phyloP scores from a whole-genome alignment of 2,888 invertebrate species.

The Agelastica alni region DNA sequence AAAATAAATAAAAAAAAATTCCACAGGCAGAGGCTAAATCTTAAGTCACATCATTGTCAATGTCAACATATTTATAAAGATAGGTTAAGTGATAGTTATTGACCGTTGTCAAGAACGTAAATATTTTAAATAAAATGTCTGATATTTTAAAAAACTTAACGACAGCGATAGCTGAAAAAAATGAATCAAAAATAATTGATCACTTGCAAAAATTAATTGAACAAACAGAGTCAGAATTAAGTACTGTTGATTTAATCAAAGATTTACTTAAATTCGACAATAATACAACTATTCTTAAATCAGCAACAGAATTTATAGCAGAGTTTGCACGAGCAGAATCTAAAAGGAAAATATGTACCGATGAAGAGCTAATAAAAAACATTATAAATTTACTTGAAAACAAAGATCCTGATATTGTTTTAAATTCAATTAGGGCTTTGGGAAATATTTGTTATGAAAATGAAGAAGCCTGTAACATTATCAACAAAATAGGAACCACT shows the following conservation, averaged over 20 bases:
- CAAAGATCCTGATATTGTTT: conserved; percentile 60
- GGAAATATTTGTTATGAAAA: conserved; percentile 91
- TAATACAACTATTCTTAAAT: conserved; percentile 60
- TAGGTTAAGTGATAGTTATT: conserved; percentile 7
- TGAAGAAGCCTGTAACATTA: conserved; percentile 67
- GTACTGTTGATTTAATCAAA: conserved; percentile 58
- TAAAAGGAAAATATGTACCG: conserved; percentile 73
- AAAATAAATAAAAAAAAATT: too few species aligned
- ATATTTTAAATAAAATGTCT: conserved; percentile 2
- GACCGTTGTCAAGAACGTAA: not conserved
- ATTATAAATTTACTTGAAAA: conserved; percentile 63
- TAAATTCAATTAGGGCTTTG: conserved; percentile 79
- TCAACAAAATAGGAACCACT: conserved; percentile 48
- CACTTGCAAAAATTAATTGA: conserved; percentile 58
- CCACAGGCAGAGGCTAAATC: too few species aligned
- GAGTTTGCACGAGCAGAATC: conserved; percentile 80
- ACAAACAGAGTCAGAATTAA: conserved; percentile 59
- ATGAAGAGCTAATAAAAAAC: conserved; percentile 63
- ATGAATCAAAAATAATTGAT: conserved; percentile 57
- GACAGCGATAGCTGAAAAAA: conserved; percentile 23
- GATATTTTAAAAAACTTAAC: conserved; percentile 22
- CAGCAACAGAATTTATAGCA: conserved; percentile 74
- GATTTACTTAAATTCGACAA: conserved; percentile 56
- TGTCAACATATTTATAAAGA: not conserved
- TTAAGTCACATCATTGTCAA: too few species aligned